Evolutionary conservation across 2,113 vertebrate genomes (phyloP), one percentile per base, ranked within the genome.

Genomic region (Neopipo cinnamomea): DNA sequence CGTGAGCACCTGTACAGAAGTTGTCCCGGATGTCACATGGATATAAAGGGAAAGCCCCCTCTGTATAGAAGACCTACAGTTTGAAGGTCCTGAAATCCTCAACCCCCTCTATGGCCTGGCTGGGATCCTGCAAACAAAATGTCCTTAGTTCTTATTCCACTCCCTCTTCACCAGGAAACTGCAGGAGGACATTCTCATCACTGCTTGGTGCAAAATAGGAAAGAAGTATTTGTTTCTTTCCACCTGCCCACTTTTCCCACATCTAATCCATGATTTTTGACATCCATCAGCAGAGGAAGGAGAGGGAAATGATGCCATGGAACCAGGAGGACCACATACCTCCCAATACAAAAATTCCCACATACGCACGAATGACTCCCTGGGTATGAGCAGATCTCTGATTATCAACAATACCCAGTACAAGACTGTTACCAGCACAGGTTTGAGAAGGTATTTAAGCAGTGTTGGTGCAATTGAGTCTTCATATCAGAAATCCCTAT

Each of bases 401-500:
- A 17, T 52, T 85, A 46, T 25, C 66, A 89, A 35, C 10, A 46
- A 37, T 16, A 12, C 28, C 19, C 46, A 67, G 30, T 16, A 39
- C 25, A 66, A 84, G 12, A 19, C 25, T 31, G 16, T 50, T 49
- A 63, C 9, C 33, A 63, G 39, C 25, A 55, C 15, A 50, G 22
- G 12, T 52, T 19, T 75, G 41, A 70, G 53, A 72, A 75, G 31
- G 9, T 31, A 30, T 77, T 42, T 74, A 46, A 76, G n/a, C 2
- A 1, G 49, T 0, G 0, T 22, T 24, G 11, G 35, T 67, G 21
- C 14, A 91, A 47, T 0, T 68, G 35, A 84, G 21, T 18, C 23
- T 53, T 82, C 37, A 4, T 44, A 55, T 41, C 23, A 53, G 39
- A 85, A 88, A 85, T 27, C 23, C 21, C 31, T 28, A 8, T 27